A percentile compares a stretch with the other conserved stretches of the same genome.
Evolutionary conservation across 2,797 vertebrate genomes (phyloP).

Genomic region (Girardinus metallicus): DNA sequence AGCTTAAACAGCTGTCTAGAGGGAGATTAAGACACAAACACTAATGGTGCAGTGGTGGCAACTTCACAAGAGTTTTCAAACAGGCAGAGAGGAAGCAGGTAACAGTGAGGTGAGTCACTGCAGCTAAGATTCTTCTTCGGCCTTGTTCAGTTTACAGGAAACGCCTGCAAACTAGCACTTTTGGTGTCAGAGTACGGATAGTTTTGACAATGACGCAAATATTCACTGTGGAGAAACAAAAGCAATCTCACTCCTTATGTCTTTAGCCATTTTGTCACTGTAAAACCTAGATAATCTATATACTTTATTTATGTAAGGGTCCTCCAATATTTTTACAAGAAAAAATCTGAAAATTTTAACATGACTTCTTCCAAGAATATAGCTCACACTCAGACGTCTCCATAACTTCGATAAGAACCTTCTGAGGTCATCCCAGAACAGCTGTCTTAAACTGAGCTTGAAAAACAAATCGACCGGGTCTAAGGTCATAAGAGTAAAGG

Average conservation of each 20-base stretch:
- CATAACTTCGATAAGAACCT: not conserved
- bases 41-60: slow-evolving; percentile 49
- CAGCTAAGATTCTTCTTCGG: not conserved
- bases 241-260: not conserved
- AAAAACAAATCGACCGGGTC: not conserved
- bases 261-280: not conserved
- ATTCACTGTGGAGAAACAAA: not conserved
- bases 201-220: not conserved
- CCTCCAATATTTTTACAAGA: not conserved
- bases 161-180: not conserved
- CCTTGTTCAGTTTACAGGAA: slow-evolving; percentile 5
- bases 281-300: not conserved
- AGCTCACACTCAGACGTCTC: not conserved
- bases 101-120: slow-evolving; percentile 1
- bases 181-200: not conserved
- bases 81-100: slow-evolving; percentile 18
- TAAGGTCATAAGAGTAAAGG: not conserved
- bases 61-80: slow-evolving; percentile 22
- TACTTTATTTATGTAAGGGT: not conserved
- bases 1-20: slow-evolving; percentile 27
- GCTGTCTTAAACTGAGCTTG: not conserved
- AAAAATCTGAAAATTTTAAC: not conserved
- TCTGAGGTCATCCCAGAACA: not conserved
- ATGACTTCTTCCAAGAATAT: not conserved
- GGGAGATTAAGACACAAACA: slow-evolving; percentile 24